Conservation (phyloP, 2,113 vertebrate species). For the Dromiciops gliroides region DNA sequence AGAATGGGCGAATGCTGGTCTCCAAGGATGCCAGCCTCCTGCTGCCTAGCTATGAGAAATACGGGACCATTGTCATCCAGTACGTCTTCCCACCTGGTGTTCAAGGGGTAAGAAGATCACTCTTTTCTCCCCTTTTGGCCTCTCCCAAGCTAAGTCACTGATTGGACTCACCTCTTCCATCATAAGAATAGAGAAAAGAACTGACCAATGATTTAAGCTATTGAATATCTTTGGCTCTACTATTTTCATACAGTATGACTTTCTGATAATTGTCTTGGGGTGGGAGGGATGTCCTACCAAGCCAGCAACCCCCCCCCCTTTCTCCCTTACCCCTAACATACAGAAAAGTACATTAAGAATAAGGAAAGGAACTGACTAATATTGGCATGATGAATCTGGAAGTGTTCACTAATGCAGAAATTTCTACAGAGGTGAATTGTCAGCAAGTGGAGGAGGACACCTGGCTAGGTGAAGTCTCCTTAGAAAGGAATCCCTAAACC, state of each 20-base stretch:
- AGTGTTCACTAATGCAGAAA: not conserved
- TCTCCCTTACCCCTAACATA: not conserved
- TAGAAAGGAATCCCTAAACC: not conserved
- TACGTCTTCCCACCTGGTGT: constrained; percentile 96
- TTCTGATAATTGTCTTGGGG: constrained; percentile 4
- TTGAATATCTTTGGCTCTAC: not conserved
- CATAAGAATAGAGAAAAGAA: not conserved
- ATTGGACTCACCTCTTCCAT: not conserved
- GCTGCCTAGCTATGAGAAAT: constrained; percentile 94
- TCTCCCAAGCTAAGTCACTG: constrained; percentile 9
- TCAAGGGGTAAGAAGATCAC: constrained; percentile 74
- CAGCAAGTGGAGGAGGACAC: not conserved
- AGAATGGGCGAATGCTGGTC: constrained; percentile 94
- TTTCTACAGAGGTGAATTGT: not conserved
- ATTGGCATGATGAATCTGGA: not conserved
- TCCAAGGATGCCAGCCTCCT: constrained; percentile 91
- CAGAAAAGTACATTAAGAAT: constrained; percentile 7
- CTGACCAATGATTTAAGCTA: not conserved
- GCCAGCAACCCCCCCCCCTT: constrained; percentile 27
- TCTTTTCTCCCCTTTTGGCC: constrained; percentile 5
- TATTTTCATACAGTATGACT: not conserved
- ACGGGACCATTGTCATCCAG: constrained; percentile 95
- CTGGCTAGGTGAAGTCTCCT: not conserved
- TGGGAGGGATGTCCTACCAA: constrained; percentile 15
- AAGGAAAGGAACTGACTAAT: constrained; percentile 25